Evolutionary conservation across 2,797 vertebrate species (phyloP).

Genomic region (Myoxocephalus aenaeus): DNA sequence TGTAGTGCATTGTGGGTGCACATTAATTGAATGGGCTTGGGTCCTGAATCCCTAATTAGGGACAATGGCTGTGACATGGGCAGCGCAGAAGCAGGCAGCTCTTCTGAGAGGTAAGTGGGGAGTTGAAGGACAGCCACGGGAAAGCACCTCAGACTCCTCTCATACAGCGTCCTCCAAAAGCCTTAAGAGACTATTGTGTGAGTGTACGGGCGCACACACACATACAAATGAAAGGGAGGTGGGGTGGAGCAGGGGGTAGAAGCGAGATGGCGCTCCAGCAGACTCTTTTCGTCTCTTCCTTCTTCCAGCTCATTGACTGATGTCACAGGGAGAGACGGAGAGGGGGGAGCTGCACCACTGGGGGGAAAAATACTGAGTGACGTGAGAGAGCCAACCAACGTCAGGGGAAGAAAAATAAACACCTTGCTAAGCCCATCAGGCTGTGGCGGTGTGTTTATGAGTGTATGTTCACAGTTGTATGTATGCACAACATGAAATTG

Average conservation of each 20-base stretch:
- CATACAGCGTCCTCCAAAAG: constrained; percentile 71
- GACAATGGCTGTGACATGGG: constrained; percentile 75
- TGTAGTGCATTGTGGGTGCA: constrained; percentile 66
- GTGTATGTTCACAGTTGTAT: constrained; percentile 37
- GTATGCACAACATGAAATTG: constrained; percentile 36
- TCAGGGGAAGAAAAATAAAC: constrained; percentile 67
- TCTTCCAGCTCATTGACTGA: constrained; percentile 78
- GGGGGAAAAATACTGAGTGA: constrained; percentile 46
- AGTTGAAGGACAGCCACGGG: constrained; percentile 76
- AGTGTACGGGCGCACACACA: constrained; percentile 28
- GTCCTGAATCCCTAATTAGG: constrained; percentile 81
- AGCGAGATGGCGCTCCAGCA: constrained; percentile 68
- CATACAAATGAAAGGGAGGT: constrained; percentile 51
- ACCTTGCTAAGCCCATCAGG: constrained; percentile 66
- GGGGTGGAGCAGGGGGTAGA: constrained; percentile 50
- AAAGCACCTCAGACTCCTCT: constrained; percentile 71
- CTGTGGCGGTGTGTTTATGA: constrained; percentile 47
- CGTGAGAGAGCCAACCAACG: constrained; percentile 59
- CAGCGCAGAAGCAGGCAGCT: constrained; percentile 71
- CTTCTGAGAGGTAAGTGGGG: constrained; percentile 79
- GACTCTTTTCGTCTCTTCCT: constrained; percentile 54
- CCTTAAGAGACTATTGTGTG: constrained; percentile 78
- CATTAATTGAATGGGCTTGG: constrained; percentile 78
- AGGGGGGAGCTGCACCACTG: constrained; percentile 39
- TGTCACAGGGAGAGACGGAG: constrained; percentile 66